A percentile compares a stretch with the other conserved stretches of the same genome.
These are phyloP conservation scores for Eunapius fragilis DNA, from an alignment of 37 sponge, comb jelly and placozoan species.

Conservation along the genomic window DNA sequence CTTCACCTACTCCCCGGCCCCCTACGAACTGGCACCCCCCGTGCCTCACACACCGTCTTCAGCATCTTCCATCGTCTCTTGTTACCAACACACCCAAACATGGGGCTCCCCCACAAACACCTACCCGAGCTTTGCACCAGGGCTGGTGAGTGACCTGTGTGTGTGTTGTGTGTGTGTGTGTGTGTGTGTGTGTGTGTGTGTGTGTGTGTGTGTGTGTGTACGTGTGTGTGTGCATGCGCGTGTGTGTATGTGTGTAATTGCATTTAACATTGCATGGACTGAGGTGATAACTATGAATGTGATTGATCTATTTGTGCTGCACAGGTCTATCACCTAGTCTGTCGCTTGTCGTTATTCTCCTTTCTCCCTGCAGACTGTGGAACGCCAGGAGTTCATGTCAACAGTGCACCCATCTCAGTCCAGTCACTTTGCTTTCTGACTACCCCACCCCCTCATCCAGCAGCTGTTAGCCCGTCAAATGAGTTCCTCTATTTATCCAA, in stretches of 20 bases:
- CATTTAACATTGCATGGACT: too few relatives aligned
- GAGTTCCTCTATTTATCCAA: neutral
- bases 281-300: too few relatives aligned
- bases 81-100: neutral
- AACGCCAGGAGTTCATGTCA: slow-evolving; percentile 14
- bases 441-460: neutral
- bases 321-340: too few relatives aligned
- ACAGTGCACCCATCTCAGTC: neutral
- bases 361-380: slow-evolving; percentile 15
- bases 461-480: neutral
- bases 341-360: neutral
- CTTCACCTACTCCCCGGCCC: slow-evolving; percentile 50
- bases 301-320: too few relatives aligned
- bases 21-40: slow-evolving; percentile 28
- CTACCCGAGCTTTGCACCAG: slow-evolving; percentile 10
- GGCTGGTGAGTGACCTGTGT: slow-evolving; percentile 2
- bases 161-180: neutral
- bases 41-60: slow-evolving; percentile 20
- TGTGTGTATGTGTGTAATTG: too few relatives aligned
- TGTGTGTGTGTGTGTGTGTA: neutral
- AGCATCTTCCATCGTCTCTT: slow-evolving; percentile 45
- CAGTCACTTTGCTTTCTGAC: neutral
- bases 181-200: neutral
- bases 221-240: neutral
- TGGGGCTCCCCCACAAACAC: slow-evolving; percentile 20